A percentile compares a stretch with the other conserved stretches of the same genome.
These are phyloP conservation scores for Perca flavescens DNA, from an alignment of 2,113 vertebrate genomes.

Conservation along the genomic window DNA sequence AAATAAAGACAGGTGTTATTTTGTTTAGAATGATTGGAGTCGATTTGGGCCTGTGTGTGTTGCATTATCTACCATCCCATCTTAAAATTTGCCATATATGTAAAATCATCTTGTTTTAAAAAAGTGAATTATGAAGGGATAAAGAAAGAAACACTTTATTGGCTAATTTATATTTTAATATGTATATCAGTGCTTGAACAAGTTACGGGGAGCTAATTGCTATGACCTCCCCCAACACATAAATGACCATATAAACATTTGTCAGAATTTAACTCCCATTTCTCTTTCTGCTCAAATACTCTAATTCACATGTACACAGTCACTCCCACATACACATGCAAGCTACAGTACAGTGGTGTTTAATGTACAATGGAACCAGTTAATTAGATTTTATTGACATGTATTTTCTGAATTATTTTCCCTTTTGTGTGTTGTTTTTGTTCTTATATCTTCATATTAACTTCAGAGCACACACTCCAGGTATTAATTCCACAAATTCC, in stretches of 20 bases:
- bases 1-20: slow-evolving; percentile 56
- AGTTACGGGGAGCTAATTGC: background rate
- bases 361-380: background rate
- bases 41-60: slow-evolving; percentile 15
- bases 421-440: slow-evolving; percentile 21
- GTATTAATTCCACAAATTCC: slow-evolving; percentile 47
- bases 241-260: background rate
- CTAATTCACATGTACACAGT: background rate
- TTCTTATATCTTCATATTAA: slow-evolving; percentile 41
- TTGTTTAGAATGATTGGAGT: slow-evolving; percentile 41
- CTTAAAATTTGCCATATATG: background rate
- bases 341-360: background rate
- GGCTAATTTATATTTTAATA: background rate
- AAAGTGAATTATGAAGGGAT: background rate
- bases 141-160: background rate
- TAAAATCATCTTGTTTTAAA: background rate
- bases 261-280: background rate
- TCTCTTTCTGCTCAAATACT: background rate
- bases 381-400: slow-evolving; percentile 36
- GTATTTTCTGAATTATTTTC: slow-evolving; percentile 10
- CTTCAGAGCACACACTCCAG: slow-evolving; percentile 17
- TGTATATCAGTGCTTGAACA: background rate
- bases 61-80: background rate
- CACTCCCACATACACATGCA: background rate
- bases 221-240: background rate